Evolutionary conservation across 2,888 invertebrate species (phyloP).

Genomic region (Nomada lathburiana): DNA sequence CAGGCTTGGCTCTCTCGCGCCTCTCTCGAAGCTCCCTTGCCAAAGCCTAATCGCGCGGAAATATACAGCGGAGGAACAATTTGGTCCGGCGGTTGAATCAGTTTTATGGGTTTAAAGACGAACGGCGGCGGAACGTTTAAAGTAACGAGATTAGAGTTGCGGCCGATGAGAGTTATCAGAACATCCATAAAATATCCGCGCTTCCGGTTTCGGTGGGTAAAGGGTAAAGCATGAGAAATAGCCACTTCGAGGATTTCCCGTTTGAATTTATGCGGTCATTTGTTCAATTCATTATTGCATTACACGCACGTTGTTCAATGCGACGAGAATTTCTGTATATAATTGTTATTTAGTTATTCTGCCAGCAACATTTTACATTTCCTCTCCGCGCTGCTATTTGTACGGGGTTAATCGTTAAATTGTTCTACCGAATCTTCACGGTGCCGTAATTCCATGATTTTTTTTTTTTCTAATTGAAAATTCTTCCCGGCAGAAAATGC

Average conservation of each 20-base stretch:
- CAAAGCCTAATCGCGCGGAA: conserved; percentile 64
- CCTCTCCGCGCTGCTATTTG: background rate
- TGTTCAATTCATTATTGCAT: too few species aligned
- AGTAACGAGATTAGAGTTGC: conserved; percentile 50
- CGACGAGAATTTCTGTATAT: too few species aligned
- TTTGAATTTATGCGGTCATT: too few species aligned
- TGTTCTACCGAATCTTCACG: background rate
- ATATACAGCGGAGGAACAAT: conserved; percentile 52
- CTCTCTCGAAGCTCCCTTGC: conserved; percentile 12
- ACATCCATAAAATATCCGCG: background rate
- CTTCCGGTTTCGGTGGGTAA: background rate
- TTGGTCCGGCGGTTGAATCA: conserved; percentile 52
- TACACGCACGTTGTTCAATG: too few species aligned
- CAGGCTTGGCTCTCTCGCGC: conserved; percentile 19
- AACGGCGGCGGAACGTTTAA: conserved; percentile 28
- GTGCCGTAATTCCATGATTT: background rate
- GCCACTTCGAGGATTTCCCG: too few species aligned
- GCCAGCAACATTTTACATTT: too few species aligned
- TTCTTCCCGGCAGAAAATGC: conserved; percentile 1
- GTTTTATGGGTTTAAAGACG: conserved; percentile 60
- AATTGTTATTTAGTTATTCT: too few species aligned
- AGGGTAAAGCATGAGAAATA: background rate
- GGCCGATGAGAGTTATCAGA: background rate
- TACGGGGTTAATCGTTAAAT: background rate
- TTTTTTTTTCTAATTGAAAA: conserved; percentile 1